Conservation (phyloP, 1,140 invertebrate genomes). For the Mya arenaria region DNA sequence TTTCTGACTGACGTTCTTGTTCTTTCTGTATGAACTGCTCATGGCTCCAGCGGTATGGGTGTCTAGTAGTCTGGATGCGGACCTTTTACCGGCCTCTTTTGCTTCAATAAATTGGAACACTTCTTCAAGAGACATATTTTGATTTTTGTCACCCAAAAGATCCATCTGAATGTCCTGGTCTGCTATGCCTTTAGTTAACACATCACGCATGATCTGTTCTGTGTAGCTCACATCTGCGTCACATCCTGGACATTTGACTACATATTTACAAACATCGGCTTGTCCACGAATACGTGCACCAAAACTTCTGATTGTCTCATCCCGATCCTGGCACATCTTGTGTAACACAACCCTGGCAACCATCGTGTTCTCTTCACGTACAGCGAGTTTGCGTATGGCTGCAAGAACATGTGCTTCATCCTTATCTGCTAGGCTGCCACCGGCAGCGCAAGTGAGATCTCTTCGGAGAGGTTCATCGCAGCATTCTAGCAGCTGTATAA, state of each 20-base stretch:
- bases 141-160: conserved; percentile 49
- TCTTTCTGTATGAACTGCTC: conserved; percentile 7
- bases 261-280: conserved; percentile 55
- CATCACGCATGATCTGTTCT: conserved; percentile 51
- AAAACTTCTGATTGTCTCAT: conserved; percentile 51
- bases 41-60: not conserved
- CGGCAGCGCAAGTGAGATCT: conserved; percentile 48
- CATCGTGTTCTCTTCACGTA: conserved; percentile 57
- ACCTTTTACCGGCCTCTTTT: conserved; percentile 36
- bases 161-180: conserved; percentile 55
- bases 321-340: conserved; percentile 60
- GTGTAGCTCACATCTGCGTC: conserved; percentile 39
- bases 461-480: conserved; percentile 52
- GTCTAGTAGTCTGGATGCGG: not conserved
- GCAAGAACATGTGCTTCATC: conserved; percentile 46
- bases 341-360: conserved; percentile 53
- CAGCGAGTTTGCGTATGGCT: conserved; percentile 56
- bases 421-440: conserved; percentile 47
- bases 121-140: conserved; percentile 50
- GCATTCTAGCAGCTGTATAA: conserved; percentile 60
- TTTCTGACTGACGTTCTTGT: not conserved
- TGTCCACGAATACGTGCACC: conserved; percentile 51
- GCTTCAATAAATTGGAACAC: conserved; percentile 32
- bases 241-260: conserved; percentile 43
- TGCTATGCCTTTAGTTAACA: conserved; percentile 3